Conservation (phyloP, 2,113 vertebrate genomes). For the Cygnus buccinator region DNA sequence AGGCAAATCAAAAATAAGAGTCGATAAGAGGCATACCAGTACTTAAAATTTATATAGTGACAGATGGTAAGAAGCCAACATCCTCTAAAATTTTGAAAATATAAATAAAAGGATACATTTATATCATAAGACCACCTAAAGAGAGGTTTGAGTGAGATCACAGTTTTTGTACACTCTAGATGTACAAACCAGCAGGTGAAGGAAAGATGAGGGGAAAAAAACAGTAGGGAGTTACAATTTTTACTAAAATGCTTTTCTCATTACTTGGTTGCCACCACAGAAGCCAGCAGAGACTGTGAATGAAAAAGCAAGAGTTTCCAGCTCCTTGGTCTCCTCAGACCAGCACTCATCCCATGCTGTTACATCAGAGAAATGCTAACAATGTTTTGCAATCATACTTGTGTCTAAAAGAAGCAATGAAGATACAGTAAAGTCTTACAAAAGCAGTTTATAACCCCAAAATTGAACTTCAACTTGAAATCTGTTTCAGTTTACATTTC, state of each 20-base stretch:
- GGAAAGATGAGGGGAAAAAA: not conserved
- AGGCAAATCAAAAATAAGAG: not conserved
- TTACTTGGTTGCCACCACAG: not conserved
- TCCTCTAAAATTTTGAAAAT: not conserved
- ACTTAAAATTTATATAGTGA: not conserved
- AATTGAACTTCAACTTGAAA: constrained; percentile 42
- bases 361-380: not conserved
- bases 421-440: not conserved
- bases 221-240: not conserved
- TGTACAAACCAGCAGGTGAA: not conserved
- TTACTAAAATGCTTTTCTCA: not conserved
- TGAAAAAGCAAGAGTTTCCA: not conserved
- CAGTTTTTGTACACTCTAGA: not conserved
- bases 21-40: not conserved
- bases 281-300: not conserved
- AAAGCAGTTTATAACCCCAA: constrained; percentile 28
- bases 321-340: not conserved
- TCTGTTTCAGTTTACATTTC: constrained; percentile 62
- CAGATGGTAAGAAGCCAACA: not conserved
- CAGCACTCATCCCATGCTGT: not conserved
- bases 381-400: not conserved
- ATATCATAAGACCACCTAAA: not conserved
- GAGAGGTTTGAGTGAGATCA: not conserved
- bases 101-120: not conserved
- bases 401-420: not conserved